phyloP scores from a whole-genome alignment of 2,113 vertebrate genomes.

The human region DNA sequence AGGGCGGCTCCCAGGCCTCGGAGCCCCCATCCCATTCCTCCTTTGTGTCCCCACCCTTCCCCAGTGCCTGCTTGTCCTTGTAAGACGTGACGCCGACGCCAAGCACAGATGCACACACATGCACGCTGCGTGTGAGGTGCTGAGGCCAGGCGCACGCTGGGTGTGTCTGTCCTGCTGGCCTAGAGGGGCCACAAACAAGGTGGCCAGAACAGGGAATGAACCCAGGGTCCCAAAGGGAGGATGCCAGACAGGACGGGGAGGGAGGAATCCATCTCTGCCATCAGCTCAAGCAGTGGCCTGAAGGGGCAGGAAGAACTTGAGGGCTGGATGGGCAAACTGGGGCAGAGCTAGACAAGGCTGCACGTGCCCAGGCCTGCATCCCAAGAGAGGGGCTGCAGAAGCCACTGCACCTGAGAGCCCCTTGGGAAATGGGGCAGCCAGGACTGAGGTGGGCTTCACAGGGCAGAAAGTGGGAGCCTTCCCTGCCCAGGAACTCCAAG shows the following conservation, averaged over 20 bases:
- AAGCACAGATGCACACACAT: not conserved
- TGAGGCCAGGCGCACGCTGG: accelerated
- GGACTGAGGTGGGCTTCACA: not conserved
- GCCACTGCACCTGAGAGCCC: not conserved
- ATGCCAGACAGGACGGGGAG: not conserved
- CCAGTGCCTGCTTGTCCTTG: not conserved
- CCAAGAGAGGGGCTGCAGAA: not conserved
- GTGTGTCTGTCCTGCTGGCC: not conserved
- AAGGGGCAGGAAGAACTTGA: not conserved
- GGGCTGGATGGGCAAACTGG: not conserved
- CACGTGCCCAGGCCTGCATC: accelerated
- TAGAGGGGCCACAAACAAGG: not conserved
- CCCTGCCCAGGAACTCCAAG: not conserved
- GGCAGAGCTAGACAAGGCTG: not conserved
- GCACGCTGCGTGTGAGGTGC: accelerated
- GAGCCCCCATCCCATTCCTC: not conserved
- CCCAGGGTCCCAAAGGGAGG: not conserved
- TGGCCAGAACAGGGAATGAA: not conserved
- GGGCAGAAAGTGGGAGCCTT: not conserved
- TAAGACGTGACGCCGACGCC: accelerated
- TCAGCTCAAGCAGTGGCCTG: not conserved
- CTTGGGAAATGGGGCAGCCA: not conserved
- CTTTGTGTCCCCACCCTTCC: too few relatives aligned
- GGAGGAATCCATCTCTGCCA: not conserved
- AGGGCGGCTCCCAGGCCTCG: not conserved